Evolutionary conservation across 2,888 invertebrate genomes (phyloP), one percentile per base, ranked within the genome.

Genomic region (Octonoba sinensis): DNA sequence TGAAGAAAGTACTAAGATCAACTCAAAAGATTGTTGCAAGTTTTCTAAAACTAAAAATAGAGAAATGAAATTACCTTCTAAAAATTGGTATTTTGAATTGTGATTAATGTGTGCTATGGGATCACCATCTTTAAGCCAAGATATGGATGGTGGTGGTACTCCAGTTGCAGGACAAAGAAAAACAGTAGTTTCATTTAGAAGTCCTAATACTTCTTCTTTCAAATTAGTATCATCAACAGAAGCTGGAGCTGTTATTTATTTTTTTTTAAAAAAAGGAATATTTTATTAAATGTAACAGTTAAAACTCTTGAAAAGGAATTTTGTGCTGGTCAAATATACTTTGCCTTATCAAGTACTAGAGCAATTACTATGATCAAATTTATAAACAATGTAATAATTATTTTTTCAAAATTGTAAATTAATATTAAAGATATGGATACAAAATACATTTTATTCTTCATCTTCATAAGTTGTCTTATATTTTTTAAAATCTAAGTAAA

Each of bases 101-200:
- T 15, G 4, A 57, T 59, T 74, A 24, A 57, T 59, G n/a, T 36
- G 74, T 4, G 64, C 22, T 44, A 71, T 54, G 6, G 11, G n/a
- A 16, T 70, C 46, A 2, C 22, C 70, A 49, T 81, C 74, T 62
- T 76, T 71, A 11, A 64, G 84, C 86, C 85, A 85, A 13, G 57
- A 69, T 67, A 89, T 86, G 2, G 85, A 85, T 20, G 89, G 88
- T 54, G 86, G 85, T 16, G 89, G 89, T 56, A 87, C 86, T 59
- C 88, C 89, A 71, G 86, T 86, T 13, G 87, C 87, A 22, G 79
- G 75, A 18, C 83, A 83, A 20, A 51, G 44, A 16, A 83, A 54
- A 16, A 54, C 56, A 24, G 57, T 27, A 44, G 75, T 72, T 76
- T 76, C 71, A 51, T 83, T 79, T 3, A 69, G 57, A 12, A 75